These are phyloP conservation scores for Peromyscus eremicus DNA, from an alignment of 2,797 vertebrate genomes.

Conservation along the genomic window DNA sequence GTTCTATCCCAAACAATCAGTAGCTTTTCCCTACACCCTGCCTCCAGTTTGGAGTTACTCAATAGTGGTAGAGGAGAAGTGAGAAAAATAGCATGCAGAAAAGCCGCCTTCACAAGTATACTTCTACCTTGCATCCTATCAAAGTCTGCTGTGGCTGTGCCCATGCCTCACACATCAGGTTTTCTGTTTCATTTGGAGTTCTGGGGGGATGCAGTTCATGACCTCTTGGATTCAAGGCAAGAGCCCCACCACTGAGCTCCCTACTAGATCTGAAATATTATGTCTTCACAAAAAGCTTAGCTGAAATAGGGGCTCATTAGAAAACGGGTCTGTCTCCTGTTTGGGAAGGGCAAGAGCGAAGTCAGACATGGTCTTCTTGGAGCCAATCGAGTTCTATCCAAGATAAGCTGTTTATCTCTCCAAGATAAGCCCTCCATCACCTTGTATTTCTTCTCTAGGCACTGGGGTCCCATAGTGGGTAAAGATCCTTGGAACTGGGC, in stretches of 20 bases:
- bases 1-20: constrained; percentile 33
- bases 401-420: not conserved
- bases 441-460: not conserved
- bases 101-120: not conserved
- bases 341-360: not conserved
- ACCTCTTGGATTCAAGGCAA: not conserved
- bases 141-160: not conserved
- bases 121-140: not conserved
- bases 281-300: not conserved
- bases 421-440: not conserved
- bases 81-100: not conserved
- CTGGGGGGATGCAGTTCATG: not conserved
- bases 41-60: constrained; percentile 15
- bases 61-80: not conserved
- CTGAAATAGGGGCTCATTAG: not conserved
- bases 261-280: not conserved
- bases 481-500: not conserved
- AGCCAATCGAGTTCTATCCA: not conserved
- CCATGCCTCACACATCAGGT: not conserved
- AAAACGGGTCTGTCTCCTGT: not conserved
- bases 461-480: not conserved
- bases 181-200: not conserved
- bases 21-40: not conserved
- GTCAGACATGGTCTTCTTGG: not conserved
- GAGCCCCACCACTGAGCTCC: not conserved